phyloP scores from a whole-genome alignment of 2,888 invertebrate genomes.

The Noctua fimbriata region DNA sequence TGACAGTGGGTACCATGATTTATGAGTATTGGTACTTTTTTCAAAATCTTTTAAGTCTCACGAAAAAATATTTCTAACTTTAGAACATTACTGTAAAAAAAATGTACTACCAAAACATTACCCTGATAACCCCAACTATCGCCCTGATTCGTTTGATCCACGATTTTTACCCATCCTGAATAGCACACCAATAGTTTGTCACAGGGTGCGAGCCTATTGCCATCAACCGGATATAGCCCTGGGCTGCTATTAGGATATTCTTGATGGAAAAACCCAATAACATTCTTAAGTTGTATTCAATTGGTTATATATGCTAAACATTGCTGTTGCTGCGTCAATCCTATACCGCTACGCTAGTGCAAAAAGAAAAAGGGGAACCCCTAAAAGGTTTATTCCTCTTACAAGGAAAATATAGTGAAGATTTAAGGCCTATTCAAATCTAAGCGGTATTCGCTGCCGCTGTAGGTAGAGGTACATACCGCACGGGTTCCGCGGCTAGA shows the following conservation, averaged over 20 bases:
- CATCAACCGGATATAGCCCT: background rate
- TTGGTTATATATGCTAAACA: background rate
- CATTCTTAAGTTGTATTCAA: background rate
- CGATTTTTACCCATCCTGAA: no score
- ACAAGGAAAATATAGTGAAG: conserved; percentile 23
- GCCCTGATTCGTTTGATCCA: no score
- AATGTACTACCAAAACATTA: no score
- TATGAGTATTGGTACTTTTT: no score
- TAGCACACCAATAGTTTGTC: background rate
- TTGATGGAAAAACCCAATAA: background rate
- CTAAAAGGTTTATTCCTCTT: background rate
- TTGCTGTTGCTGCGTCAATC: background rate
- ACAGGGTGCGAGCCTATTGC: background rate
- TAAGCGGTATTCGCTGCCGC: no score
- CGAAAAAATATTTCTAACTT: no score
- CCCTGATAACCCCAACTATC: no score
- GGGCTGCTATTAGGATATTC: background rate
- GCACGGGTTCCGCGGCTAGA: no score
- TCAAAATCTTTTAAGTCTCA: no score
- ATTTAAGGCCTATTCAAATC: background rate
- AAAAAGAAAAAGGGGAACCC: background rate
- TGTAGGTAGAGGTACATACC: no score
- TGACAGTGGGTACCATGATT: no score
- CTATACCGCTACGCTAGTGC: background rate
- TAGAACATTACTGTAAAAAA: no score